Conservation (phyloP, 2,888 invertebrate genomes). For the Pristionchus entomophagus region DNA sequence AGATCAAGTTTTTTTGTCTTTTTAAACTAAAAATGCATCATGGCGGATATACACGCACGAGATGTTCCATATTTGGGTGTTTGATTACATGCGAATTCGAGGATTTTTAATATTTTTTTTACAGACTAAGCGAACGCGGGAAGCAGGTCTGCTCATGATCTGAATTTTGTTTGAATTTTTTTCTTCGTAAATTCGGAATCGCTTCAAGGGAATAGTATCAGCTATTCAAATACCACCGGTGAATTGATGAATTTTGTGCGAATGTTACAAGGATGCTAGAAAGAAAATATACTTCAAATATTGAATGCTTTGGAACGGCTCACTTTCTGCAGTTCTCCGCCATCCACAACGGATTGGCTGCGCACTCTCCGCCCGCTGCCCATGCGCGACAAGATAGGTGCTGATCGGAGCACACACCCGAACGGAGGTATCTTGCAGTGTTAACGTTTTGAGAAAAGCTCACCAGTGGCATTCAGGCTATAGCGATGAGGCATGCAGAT, state of each 20-base stretch:
- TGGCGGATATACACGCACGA: no score
- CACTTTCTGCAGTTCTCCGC: slow-evolving; percentile 2
- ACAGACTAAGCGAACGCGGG: neutral
- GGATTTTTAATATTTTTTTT: neutral
- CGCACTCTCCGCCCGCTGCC: slow-evolving; percentile 13
- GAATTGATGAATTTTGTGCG: no score
- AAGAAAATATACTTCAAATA: no score
- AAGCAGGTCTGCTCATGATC: slow-evolving; percentile 30
- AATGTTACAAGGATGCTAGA: no score
- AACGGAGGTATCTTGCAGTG: neutral
- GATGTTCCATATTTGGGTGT: no score
- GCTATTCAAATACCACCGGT: no score
- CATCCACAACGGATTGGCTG: slow-evolving; percentile 31
- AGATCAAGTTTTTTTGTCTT: neutral
- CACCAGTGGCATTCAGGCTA: neutral
- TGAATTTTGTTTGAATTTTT: no score
- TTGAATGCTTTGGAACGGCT: neutral
- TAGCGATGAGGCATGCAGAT: slow-evolving; percentile 22
- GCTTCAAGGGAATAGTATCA: no score
- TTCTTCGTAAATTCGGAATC: no score
- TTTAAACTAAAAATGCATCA: neutral
- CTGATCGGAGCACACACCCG: slow-evolving; percentile 1
- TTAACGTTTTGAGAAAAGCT: no score
- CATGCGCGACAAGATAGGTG: slow-evolving; percentile 15
- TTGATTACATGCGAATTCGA: neutral